phyloP scores from a whole-genome alignment of 1,140 invertebrate species.

The Zaprionus camerounensis region DNA sequence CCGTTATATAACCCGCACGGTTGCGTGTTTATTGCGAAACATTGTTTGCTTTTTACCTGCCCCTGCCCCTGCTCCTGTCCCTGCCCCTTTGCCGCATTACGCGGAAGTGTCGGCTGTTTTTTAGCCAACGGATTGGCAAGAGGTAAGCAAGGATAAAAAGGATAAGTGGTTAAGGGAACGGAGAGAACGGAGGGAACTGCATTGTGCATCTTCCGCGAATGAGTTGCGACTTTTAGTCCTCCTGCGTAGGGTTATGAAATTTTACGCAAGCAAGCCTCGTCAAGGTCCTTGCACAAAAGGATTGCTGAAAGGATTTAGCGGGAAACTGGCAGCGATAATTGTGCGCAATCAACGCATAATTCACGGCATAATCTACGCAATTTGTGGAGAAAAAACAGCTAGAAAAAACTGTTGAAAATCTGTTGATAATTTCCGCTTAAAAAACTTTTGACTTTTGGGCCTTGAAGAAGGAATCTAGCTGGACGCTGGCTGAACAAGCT shows the following conservation, averaged over 20 bases:
- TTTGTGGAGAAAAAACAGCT: conserved; percentile 48
- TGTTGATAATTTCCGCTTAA: conserved; percentile 20
- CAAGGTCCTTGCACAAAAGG: conserved; percentile 65
- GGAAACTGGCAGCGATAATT: conserved; percentile 62
- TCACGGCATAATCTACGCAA: conserved; percentile 71
- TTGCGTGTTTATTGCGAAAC: conserved; percentile 67
- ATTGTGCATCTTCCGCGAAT: conserved; percentile 45
- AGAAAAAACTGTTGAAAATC: conserved; percentile 20
- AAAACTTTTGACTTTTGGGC: conserved; percentile 24
- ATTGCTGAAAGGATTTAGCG: conserved; percentile 71
- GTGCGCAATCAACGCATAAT: conserved; percentile 75
- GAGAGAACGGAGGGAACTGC: neutral
- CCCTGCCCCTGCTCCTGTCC: conserved; percentile 2
- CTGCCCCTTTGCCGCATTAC: conserved; percentile 33
- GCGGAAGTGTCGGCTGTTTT: conserved; percentile 62
- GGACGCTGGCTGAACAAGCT: too few species aligned
- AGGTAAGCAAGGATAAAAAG: conserved; percentile 68
- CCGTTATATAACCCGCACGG: conserved; percentile 69
- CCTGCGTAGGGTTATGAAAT: conserved; percentile 75
- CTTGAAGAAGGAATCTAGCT: too few species aligned
- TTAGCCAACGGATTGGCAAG: conserved; percentile 80
- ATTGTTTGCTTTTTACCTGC: conserved; percentile 43
- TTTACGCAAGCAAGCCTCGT: conserved; percentile 66
- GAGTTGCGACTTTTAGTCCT: neutral
- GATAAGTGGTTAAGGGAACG: neutral